Evolutionary conservation across 2,888 invertebrate species (phyloP).

Genomic region (Melolontha melolontha): DNA sequence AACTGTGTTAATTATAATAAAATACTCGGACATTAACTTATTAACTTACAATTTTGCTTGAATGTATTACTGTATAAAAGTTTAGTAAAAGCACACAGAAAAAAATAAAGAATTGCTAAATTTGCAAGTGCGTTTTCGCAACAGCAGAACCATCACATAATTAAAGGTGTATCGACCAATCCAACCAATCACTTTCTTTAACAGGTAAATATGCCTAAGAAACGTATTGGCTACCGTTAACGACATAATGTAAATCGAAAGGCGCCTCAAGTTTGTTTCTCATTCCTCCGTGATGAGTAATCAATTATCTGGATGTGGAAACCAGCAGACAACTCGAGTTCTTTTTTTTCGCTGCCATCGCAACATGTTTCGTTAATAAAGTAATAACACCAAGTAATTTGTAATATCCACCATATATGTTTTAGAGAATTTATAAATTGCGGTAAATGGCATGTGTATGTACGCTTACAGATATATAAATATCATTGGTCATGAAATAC

Average conservation of each 20-base stretch:
- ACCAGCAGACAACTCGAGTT: conserved; percentile 19
- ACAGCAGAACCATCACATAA: neutral
- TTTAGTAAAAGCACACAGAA: no score
- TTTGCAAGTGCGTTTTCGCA: neutral
- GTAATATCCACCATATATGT: conserved; percentile 2
- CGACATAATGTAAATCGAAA: conserved; percentile 32
- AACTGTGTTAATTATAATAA: no score
- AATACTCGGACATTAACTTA: no score
- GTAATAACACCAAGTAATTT: conserved; percentile 11
- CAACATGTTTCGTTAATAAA: conserved; percentile 17
- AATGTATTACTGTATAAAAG: no score
- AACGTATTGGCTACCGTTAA: conserved; percentile 29
- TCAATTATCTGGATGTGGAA: conserved; percentile 29
- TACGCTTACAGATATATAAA: no score
- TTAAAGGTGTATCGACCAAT: no score
- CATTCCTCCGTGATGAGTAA: conserved; percentile 36
- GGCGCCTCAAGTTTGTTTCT: conserved; percentile 33
- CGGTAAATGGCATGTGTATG: conserved; percentile 1
- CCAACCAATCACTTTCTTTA: conserved; percentile 7
- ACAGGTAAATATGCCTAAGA: conserved; percentile 15
- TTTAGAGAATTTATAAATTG: conserved; percentile 9
- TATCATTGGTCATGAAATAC: neutral
- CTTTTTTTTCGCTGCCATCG: conserved; percentile 11
- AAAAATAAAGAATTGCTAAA: no score
- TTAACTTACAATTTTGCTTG: no score